Evolutionary conservation across 2,888 invertebrate genomes (phyloP), one percentile per base, ranked within the genome.

Genomic region (Aleiodes leptofemur): DNA sequence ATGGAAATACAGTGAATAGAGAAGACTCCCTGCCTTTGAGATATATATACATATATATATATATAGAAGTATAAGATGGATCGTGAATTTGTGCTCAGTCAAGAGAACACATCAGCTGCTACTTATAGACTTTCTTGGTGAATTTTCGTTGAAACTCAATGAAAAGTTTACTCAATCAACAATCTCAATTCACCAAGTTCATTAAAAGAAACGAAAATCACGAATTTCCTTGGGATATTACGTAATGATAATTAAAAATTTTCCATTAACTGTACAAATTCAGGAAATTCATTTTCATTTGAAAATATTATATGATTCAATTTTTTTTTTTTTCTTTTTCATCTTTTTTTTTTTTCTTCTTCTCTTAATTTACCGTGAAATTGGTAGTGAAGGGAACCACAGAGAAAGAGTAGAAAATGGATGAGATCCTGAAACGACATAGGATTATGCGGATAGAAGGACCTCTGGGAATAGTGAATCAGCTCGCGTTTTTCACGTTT

Each of bases 21-120:
- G 43, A 43, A 14, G 43, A 43, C 29, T 34, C 9, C 7, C 13
- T 34, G 38, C n/a, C 59, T 31, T 14, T 59, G n/a, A 29, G 14
- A 29, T 34, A 34, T 29, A 16, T 53, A 53, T 7, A n/a, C 5
- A n/a, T 0, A n/a, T 23, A 23, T 23, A 23, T 23, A 23, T 23
- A 23, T 23, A 23, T 23, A 16, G 16, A 53, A 8, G 14, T n/a
- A n/a, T 0, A 34, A 14, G n/a, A 9, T 13, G 11, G n/a, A 59
- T 43, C 7, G 11, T 7, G 14, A 13, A 59, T 55, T 55, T 29
- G 13, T 57, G 29, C 57, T 29, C 57, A 57, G 57, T 57, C 57
- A 16, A 57, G 57, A 23, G 57, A 13, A 57, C n/a, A 57, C n/a
- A 57, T 57, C 31, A 57, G 16, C 56, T 56, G 4, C 56, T 56